phyloP scores from a whole-genome alignment of 2,797 vertebrate genomes.

The Parauchenoglanis punctatus region DNA sequence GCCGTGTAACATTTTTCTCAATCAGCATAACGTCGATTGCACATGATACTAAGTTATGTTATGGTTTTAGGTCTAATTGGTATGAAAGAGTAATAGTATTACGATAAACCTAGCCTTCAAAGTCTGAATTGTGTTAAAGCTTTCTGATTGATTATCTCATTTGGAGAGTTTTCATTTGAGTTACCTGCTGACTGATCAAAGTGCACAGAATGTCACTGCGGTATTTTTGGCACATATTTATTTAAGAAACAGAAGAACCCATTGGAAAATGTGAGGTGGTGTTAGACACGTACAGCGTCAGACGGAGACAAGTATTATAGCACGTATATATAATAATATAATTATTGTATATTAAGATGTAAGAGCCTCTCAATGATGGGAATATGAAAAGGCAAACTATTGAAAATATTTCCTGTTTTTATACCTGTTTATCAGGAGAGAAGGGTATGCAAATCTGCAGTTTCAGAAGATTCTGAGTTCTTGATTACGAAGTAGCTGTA shows the following conservation, averaged over 20 bases:
- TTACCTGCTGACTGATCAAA: background rate
- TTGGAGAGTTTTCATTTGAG: background rate
- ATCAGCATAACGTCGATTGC: background rate
- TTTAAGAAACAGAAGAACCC: background rate
- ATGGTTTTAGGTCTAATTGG: no score
- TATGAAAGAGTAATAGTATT: background rate
- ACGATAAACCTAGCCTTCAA: background rate
- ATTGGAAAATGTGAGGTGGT: background rate
- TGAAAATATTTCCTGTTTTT: background rate
- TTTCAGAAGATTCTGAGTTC: background rate
- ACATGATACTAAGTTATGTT: background rate
- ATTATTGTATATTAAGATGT: background rate
- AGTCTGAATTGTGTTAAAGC: background rate
- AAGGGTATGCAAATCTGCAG: background rate
- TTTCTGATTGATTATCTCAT: background rate
- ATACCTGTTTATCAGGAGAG: background rate
- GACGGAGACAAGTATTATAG: background rate
- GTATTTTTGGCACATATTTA: background rate
- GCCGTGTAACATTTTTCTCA: background rate
- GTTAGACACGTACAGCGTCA: background rate
- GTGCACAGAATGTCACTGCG: background rate
- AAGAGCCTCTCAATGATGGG: background rate
- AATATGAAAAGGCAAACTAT: background rate
- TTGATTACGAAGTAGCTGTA: background rate
- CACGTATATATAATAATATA: no score